Base-by-base conservation (phyloP, 2,113 vertebrate species). In the Forbesichthys papilliferus region DNA sequence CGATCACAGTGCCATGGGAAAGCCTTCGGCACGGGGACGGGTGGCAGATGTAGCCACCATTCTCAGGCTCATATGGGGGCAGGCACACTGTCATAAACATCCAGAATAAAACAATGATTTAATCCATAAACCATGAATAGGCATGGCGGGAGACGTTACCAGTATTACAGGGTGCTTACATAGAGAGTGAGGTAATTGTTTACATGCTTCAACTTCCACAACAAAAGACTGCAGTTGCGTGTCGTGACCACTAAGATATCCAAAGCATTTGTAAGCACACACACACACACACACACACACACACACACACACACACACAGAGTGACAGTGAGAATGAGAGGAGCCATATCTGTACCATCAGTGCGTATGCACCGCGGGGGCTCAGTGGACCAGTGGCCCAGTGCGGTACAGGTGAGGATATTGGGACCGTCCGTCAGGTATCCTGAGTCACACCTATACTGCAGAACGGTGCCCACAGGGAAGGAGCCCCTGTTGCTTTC, bases 11-110 rank as follows among this genome's bases (percentile, higher is more conserved):
- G 81, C 93, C 94, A 0, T 95, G 92, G 62, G 91, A 93, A 69
- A 98, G 87, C 76, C 93, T 91, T 82, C 91, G 91, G 85, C 98
- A 99, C 48, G 95, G 94, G 0, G 93, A 92, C 0, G 97, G 97
- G 87, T 99, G 98, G 86, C 98, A 99, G 74, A 92, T 91, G 79
- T 95, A 98, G 59, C 95, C 96, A 52, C 98, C 98, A 78, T 99
- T 98, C 86, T 97, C 95, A 53, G 96, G 97, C 69, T 94, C 91
- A 5, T 94, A 95, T 1, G 98, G 97, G 74, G 93, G 91, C 66
- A 93, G 94, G 81, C 98, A 99, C 70, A 95, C 97, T 98, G 86
- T 10, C 13, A 66, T 10, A 7, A 14, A 60, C 48, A 64, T 42
- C 36, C 36, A 42, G 36, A 42, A 42, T 42, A 42, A 42, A 42